Percentiles rank a stretch among this genome's conserved stretches.
Evolutionary conservation across 2,113 vertebrate species (phyloP).

Genomic region (Pteruthius melanotis): DNA sequence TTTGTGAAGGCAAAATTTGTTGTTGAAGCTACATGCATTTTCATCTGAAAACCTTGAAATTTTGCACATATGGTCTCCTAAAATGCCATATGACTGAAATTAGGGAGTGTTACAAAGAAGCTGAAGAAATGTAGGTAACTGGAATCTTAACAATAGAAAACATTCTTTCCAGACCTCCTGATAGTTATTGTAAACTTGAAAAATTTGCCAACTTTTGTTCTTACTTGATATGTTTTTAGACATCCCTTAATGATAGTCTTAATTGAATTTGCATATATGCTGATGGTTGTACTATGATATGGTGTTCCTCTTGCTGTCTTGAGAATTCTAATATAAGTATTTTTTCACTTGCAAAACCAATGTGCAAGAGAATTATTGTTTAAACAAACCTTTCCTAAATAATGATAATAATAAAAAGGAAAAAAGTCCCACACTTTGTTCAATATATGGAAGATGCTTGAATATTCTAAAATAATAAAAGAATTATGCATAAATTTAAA

Average conservation of each 20-base stretch:
- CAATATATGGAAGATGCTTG: background rate
- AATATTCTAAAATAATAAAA: background rate
- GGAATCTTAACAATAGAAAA: background rate
- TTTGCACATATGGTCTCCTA: background rate
- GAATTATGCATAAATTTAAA: background rate
- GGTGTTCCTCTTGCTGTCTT: background rate
- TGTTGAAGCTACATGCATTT: background rate
- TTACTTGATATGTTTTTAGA: background rate
- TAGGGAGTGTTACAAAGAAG: background rate
- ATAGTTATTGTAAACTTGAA: background rate
- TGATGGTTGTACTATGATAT: background rate
- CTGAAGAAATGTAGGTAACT: background rate
- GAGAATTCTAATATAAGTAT: background rate
- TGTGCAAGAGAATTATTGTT: background rate
- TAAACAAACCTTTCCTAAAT: background rate
- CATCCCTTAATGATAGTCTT: background rate
- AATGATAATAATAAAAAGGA: background rate
- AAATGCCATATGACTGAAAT: background rate
- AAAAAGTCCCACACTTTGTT: background rate
- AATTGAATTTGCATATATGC: background rate
- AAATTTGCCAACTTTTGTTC: background rate
- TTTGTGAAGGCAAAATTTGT: background rate
- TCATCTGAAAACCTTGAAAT: background rate
- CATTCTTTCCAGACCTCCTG: background rate
- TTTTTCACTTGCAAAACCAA: background rate